phyloP scores from a whole-genome alignment of 2,797 vertebrate species.

The Urophycis tenuis region DNA sequence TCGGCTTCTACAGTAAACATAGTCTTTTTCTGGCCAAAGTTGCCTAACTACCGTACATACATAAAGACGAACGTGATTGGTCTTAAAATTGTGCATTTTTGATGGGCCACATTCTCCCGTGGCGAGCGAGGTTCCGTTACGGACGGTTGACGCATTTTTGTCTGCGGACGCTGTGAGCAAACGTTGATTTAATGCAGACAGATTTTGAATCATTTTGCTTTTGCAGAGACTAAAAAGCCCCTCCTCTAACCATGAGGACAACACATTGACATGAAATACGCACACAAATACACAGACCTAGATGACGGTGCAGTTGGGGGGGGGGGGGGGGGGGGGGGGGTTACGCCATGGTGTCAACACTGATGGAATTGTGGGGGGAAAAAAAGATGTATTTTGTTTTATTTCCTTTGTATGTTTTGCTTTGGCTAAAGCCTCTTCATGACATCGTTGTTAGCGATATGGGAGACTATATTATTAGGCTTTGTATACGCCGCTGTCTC shows the following conservation, averaged over 20 bases:
- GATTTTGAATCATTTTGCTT: neutral
- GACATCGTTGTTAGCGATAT: conserved; percentile 46
- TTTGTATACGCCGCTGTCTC: conserved; percentile 49
- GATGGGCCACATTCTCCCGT: neutral
- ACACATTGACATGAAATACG: conserved; percentile 32
- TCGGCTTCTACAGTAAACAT: conserved; percentile 18
- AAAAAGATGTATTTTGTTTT: conserved; percentile 31
- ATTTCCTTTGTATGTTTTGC: conserved; percentile 33
- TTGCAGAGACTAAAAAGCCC: neutral
- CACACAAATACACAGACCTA: conserved; percentile 24
- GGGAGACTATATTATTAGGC: conserved; percentile 29
- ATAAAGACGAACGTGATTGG: neutral
- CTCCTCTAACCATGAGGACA: neutral
- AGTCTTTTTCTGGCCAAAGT: neutral
- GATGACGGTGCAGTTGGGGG: conserved; percentile 21
- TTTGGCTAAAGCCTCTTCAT: conserved; percentile 33
- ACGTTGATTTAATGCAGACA: too few relatives aligned
- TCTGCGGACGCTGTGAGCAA: neutral
- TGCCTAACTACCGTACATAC: neutral
- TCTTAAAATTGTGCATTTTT: neutral
- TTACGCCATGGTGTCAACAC: conserved; percentile 44
- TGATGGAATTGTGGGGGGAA: conserved; percentile 36
- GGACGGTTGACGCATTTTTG: neutral
- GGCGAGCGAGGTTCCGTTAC: neutral
- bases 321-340: conserved; percentile 4